phyloP scores from a whole-genome alignment of 30 jellyfish, hydroid and myxozoan species.

The Chironex yamaguchii region DNA sequence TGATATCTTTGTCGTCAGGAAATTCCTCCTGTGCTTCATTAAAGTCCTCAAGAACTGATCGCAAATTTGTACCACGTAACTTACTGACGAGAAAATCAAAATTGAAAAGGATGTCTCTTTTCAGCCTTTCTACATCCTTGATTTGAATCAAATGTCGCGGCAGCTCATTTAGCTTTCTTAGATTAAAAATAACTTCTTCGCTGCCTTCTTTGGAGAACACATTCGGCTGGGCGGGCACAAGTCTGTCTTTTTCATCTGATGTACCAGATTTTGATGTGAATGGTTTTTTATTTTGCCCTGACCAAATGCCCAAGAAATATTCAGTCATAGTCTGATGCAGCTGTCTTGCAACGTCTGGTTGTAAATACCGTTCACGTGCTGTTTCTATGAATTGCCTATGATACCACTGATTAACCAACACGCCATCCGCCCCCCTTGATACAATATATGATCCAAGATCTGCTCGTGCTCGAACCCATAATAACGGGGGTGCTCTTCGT shows the following conservation, averaged over 20 bases:
- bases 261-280: conserved; percentile 69
- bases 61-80: conserved; percentile 71
- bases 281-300: conserved; percentile 73
- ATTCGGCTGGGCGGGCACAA: conserved; percentile 87
- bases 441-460: conserved; percentile 90
- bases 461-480: conserved; percentile 81
- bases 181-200: conserved; percentile 54
- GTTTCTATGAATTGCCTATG: conserved; percentile 90
- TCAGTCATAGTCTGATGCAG: conserved; percentile 69
- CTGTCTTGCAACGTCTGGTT: conserved; percentile 13
- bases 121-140: conserved; percentile 33
- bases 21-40: conserved; percentile 62
- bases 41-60: conserved; percentile 65
- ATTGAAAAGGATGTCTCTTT: conserved; percentile 54
- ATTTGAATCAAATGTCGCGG: conserved; percentile 74
- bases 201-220: conserved; percentile 34
- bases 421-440: conserved; percentile 81
- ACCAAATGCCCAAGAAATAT: conserved; percentile 82
- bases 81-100: conserved; percentile 74
- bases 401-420: conserved; percentile 82
- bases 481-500: conserved; percentile 85
- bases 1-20: conserved; percentile 68
- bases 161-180: conserved; percentile 81
- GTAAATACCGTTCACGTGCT: conserved; percentile 78
- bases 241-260: conserved; percentile 67